Base-by-base conservation (phyloP, 2,797 vertebrate species). In the Crax fasciolata region DNA sequence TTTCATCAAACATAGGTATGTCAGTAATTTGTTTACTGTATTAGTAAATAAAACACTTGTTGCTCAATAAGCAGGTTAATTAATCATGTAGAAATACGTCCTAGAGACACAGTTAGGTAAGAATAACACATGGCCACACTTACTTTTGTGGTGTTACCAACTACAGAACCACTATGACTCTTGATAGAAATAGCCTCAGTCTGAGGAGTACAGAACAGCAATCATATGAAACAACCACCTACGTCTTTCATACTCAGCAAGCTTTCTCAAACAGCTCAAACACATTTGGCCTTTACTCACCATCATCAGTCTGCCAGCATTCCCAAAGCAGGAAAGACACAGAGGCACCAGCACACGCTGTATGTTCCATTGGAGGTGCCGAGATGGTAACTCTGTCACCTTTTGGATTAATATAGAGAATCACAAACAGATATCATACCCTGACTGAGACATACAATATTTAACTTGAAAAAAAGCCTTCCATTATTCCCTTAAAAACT, bases 31-130 rank as follows among this genome's bases (percentile, higher is more conserved):
- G n/a, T 46, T 89, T 91, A 68, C 38, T 87, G 18, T 79, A 84
- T 43, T 91, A 80, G 71, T 82, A 84, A 82, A 84, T 54, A 67
- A 77, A 93, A 82, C 24, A 51, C 76, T 88, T 84, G 48, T 77
- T 82, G n/a, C 24, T 73, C 79, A 94, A 87, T 77, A 88, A 94
- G 20, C 19, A n/a, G 24, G 20, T 57, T 90, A 86, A 86, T 88
- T 93, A 91, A 83, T 82, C 8, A 6, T 30, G 54, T 17, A 63
- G 59, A 84, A 43, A 75, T 49, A 75, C 11, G 84, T 51, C 59
- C 44, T 61, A 84, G 61, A 84, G 83, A 85, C 68, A 92, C 28
- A 89, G 74, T 80, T 77, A 94, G 28, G 59, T 76, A 79, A 88
- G 74, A 93, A 78, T 88, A 90, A 88, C 4, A 6, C n/a, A 41